Evolutionary conservation across 1,140 invertebrate genomes (phyloP), one percentile per base, ranked within the genome.

Genomic region (Nymphalis io): DNA sequence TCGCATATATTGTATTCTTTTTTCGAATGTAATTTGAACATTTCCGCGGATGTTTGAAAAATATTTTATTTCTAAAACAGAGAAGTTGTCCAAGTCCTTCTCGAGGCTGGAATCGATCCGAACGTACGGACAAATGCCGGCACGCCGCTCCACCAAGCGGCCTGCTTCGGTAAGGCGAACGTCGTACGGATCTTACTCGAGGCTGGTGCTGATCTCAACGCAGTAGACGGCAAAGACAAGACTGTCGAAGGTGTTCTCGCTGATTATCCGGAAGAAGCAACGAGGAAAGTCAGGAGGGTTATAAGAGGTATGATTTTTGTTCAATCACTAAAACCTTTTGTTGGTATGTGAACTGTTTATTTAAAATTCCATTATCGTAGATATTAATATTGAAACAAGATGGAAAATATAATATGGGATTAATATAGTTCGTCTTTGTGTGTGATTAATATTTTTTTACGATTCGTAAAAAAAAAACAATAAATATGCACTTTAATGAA

Each of bases 91-190:
- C 94, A 95, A 74, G 93, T 96, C 0, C 92, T 99, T 5, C 90
- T 98, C 48, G 93, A 95, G 18, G 95, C 96, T 42, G 98, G 98
- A 1, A 95, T 98, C 76, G 95, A 97, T 82, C 96, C 98, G 0
- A 98, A 99, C 88, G 94, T 96, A 1, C 93, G 96, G 73, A 98
- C 98, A 1, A 94, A 95, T 59, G 94, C 95, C 27, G 98, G 98
- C 0, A 98, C 97, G 1, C 97, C 98, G 0, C 93, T 99, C 68
- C 98, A 99, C 92, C 98, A 99, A 82, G 98, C 98, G 1, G 98
- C 97, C 0, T 93, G 98, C 6, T 98, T 96, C 90, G 98, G 98
- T 59, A 99, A 99, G 92, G 94, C 96, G 73, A 96, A 97, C 72
- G 97, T 98, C 27, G 98, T 98, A 4, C 93, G 95, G 60, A 94